Percentiles rank a stretch among this genome's conserved stretches.
Evolutionary conservation across 2,797 vertebrate species (phyloP).

Genomic region (Platyrinchus mystaceus): DNA sequence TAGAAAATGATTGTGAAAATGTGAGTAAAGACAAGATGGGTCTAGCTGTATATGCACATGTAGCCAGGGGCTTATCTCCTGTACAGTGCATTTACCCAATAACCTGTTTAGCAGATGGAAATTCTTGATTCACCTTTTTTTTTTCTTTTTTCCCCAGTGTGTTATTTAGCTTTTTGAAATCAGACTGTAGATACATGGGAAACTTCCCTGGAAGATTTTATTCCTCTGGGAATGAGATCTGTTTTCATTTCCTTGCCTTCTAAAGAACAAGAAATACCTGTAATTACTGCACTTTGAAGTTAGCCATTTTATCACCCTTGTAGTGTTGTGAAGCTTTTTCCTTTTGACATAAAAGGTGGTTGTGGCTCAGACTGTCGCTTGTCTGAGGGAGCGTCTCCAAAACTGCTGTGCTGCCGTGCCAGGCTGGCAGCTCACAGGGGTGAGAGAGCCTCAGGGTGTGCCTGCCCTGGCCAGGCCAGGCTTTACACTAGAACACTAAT

Average conservation of each 20-base stretch:
- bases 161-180: neutral
- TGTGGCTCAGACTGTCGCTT: neutral
- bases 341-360: neutral
- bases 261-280: slow-evolving; percentile 15
- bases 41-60: neutral
- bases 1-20: neutral
- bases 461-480: neutral
- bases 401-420: neutral
- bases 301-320: neutral
- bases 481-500: neutral
- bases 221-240: neutral
- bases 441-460: neutral
- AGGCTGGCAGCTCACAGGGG: neutral
- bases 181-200: neutral
- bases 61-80: neutral
- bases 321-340: neutral
- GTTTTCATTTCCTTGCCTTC: neutral
- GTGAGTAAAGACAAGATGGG: neutral
- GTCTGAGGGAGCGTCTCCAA: neutral
- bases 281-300: neutral
- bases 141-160: neutral
- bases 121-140: neutral
- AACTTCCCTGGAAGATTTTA: neutral
- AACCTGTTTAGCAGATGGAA: neutral
- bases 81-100: neutral